Percentiles rank a stretch among this genome's conserved stretches.
Conservation (phyloP, 2,888 invertebrate genomes). For the Ethmia dodecea region DNA sequence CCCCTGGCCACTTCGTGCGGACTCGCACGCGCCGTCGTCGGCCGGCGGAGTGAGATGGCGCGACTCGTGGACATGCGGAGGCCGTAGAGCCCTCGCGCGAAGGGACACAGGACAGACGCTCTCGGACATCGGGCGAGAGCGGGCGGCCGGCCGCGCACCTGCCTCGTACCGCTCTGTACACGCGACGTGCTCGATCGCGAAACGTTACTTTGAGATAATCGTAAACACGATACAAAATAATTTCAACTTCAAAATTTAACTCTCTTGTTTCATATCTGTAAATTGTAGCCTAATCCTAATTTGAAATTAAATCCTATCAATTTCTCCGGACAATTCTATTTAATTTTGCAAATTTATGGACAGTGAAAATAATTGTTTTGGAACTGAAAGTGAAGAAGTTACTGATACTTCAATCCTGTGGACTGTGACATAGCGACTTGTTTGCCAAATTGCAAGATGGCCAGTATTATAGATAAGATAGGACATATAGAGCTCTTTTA, state of each 20-base stretch:
- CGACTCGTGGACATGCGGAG: conserved; percentile 66
- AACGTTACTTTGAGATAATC: conserved; percentile 40
- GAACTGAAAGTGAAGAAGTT: conserved; percentile 58
- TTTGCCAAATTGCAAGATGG: conserved; percentile 56
- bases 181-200: conserved; percentile 66
- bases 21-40: conserved; percentile 74
- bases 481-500: conserved; percentile 58
- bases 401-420: conserved; percentile 35
- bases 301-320: conserved; percentile 16
- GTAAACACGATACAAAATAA: conserved; percentile 54
- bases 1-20: conserved; percentile 75
- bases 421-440: conserved; percentile 47
- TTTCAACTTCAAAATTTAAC: conserved; percentile 26
- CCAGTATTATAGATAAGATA: conserved; percentile 69
- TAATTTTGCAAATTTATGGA: conserved; percentile 20
- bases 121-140: conserved; percentile 78
- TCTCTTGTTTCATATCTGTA: conserved; percentile 19
- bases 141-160: conserved; percentile 74
- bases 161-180: conserved; percentile 59
- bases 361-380: conserved; percentile 43
- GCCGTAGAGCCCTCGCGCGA: conserved; percentile 71
- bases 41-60: conserved; percentile 70
- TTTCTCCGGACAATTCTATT: conserved; percentile 15
- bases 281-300: conserved; percentile 22
- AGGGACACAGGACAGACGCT: conserved; percentile 79